Base-by-base conservation (phyloP, 2,113 vertebrate species). In the Pterocles orientalis region DNA sequence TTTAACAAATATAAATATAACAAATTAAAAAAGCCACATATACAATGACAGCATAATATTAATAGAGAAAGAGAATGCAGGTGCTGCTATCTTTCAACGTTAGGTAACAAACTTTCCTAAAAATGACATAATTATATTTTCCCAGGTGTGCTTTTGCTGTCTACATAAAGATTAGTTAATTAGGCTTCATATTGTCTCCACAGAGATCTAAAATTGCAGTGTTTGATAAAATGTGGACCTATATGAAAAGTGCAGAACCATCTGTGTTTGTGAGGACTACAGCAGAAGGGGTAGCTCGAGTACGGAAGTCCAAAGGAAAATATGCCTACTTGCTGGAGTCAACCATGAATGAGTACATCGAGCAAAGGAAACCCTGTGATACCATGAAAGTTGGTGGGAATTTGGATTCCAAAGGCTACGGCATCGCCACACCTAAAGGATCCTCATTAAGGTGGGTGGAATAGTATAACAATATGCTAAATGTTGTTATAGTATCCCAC, bases 401-500 rank as follows among this genome's bases (percentile, higher is more conserved):
- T 98, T 99, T 99, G 98, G 99, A 99, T 98, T 99, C 99, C 98
- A 99, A 99, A 98, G 99, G 99, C 98, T 99, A 99, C 94, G 99
- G 99, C 97, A 99, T 99, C 98, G 99, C 99, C 96, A 99, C 99
- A 96, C 99, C 99, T 97, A 99, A 99, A 99, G 99, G 99, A 99
- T 99, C 99, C 98, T 99, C 99, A 99, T 99, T 99, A 99, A 99
- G 99, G 99, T 99, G 99, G 99, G 99, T 99, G 99, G 99, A 99
- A 99, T 99, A 99, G 99, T 99, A 99, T 99, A 99, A 99, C 99
- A 99, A 99, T 99, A 98, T 99, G 99, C 98, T 98, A 98, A 98
- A 99, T 99, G 99, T 99, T 99, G 99, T 99, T 99, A 99, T 99
- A 99, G 99, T 99, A 99, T 99, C 99, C 99, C 99, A 99, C 99